Evolutionary conservation across 2,888 invertebrate species (phyloP).

Genomic region (Orthonevra nobilis): DNA sequence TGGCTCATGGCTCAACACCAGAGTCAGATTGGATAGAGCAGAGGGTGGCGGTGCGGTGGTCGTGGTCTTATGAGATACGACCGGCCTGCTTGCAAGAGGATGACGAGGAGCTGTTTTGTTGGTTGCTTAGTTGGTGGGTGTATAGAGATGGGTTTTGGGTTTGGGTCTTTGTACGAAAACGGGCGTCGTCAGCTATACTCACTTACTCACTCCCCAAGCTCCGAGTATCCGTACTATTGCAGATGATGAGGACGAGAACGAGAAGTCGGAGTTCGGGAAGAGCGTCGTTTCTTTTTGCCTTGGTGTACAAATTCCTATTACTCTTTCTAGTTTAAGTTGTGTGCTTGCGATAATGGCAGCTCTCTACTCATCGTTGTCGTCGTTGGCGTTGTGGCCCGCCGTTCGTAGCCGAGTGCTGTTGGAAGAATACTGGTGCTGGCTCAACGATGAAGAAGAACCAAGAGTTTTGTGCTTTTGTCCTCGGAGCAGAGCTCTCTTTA

Average conservation of each 20-base stretch:
- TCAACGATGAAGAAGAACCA: slow-evolving; percentile 62
- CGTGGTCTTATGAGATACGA: slow-evolving; percentile 70
- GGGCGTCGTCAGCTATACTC: slow-evolving; percentile 55
- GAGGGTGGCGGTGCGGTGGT: slow-evolving; percentile 33
- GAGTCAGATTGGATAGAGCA: slow-evolving; percentile 51
- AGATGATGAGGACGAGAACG: slow-evolving; percentile 2
- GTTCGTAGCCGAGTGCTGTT: slow-evolving; percentile 63
- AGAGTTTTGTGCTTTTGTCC: slow-evolving; percentile 70
- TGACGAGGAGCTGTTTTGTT: slow-evolving; percentile 67
- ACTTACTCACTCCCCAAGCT: slow-evolving; percentile 26
- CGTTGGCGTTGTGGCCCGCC: slow-evolving; percentile 71
- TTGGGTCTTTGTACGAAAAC: slow-evolving; percentile 49
- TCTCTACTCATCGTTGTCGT: slow-evolving; percentile 59
- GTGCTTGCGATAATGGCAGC: slow-evolving; percentile 69
- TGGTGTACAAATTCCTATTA: slow-evolving; percentile 67
- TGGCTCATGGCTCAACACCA: slow-evolving; percentile 53
- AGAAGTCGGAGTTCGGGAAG: slow-evolving; percentile 9
- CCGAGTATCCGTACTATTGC: slow-evolving; percentile 23
- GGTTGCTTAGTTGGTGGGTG: slow-evolving; percentile 54
- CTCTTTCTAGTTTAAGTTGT: slow-evolving; percentile 70
- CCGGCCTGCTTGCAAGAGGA: slow-evolving; percentile 68
- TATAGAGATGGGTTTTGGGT: slow-evolving; percentile 53
- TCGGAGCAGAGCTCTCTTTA: slow-evolving; percentile 54
- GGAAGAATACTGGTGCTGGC: slow-evolving; percentile 60
- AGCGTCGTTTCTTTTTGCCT: slow-evolving; percentile 41